Conservation (phyloP, 2,113 vertebrate species). For the Nycticebus coucang region DNA sequence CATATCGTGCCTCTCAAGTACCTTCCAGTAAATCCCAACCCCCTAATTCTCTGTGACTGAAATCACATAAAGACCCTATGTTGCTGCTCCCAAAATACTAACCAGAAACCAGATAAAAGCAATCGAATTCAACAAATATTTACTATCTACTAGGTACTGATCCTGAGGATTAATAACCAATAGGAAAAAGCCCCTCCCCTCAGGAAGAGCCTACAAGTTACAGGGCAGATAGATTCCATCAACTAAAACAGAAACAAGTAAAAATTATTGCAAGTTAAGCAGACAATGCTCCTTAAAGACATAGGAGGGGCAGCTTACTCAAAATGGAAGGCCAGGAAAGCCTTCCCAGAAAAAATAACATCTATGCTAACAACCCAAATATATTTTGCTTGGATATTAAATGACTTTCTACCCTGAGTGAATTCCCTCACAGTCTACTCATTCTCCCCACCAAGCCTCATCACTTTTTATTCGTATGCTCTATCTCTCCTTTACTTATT, state of each 20-base stretch:
- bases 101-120: background rate
- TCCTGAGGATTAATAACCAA: background rate
- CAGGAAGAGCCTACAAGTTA: background rate
- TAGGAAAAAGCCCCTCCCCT: background rate
- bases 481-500: background rate
- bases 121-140: conserved; percentile 37
- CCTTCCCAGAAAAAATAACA: background rate
- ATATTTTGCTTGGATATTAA: background rate
- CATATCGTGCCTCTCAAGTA: background rate
- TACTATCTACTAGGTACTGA: background rate
- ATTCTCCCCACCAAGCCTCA: background rate
- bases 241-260: background rate
- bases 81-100: background rate
- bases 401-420: background rate
- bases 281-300: background rate
- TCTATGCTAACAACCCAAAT: background rate
- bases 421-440: background rate
- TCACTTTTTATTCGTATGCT: background rate
- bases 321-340: background rate
- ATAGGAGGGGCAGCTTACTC: background rate
- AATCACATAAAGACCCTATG: background rate
- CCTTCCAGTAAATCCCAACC: background rate
- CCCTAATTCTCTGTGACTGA: conserved; percentile 44
- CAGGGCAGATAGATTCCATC: background rate
- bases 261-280: background rate